Percentiles rank a stretch among this genome's conserved stretches.
Conservation (phyloP, 2,797 vertebrate genomes). For the Pipistrellus pipistrellus region DNA sequence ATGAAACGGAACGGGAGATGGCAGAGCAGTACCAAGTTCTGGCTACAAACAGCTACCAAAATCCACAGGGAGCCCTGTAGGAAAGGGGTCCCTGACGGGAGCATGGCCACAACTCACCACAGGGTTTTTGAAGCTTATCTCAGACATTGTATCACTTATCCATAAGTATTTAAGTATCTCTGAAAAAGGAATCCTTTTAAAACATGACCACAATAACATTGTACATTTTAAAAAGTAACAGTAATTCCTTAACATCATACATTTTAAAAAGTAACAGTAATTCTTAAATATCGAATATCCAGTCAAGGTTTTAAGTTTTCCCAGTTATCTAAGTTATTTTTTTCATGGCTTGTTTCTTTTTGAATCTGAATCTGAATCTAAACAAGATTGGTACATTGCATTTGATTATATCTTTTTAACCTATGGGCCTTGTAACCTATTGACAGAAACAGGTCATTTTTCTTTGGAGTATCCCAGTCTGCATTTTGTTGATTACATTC, state of each 20-base stretch:
- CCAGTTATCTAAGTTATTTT: not conserved
- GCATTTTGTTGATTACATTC: not conserved
- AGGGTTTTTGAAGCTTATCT: slow-evolving; percentile 9
- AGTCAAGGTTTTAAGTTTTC: not conserved
- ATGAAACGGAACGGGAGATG: not conserved
- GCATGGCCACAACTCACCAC: not conserved
- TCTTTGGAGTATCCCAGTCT: not conserved
- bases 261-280: not conserved
- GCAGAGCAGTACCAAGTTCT: not conserved
- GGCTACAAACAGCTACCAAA: not conserved
- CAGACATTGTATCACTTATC: not conserved
- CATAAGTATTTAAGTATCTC: not conserved
- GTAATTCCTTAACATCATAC: not conserved
- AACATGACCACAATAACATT: not conserved
- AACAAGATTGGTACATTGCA: not conserved
- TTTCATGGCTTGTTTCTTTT: not conserved
- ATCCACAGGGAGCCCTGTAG: not conserved
- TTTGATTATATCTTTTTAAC: not conserved
- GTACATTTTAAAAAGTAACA: not conserved
- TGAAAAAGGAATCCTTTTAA: slow-evolving; percentile 6
- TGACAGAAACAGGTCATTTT: slow-evolving; percentile 43
- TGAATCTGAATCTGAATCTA: not conserved
- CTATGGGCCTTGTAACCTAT: not conserved
- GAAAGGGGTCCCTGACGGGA: not conserved
- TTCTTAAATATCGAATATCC: not conserved